These are phyloP conservation scores for Nycteola revayana DNA, from an alignment of 2,888 invertebrate species.

Conservation along the genomic window DNA sequence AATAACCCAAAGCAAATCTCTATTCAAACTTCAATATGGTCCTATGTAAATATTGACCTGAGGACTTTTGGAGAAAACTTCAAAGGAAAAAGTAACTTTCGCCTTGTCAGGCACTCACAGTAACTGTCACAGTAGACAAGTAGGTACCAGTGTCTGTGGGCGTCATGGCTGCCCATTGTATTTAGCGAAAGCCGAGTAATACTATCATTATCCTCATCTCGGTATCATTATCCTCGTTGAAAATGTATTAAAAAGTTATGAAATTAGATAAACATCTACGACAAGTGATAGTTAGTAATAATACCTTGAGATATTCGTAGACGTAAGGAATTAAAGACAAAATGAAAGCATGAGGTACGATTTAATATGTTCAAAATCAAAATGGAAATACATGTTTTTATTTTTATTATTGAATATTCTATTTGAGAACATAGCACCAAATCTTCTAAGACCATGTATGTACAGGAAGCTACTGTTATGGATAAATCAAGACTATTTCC, in stretches of 20 bases:
- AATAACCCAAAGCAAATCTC: conserved; percentile 1
- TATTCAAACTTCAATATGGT: not conserved
- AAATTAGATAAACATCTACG: too few species aligned
- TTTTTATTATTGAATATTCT: too few species aligned
- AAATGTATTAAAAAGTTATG: conserved; percentile 3
- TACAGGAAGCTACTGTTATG: too few species aligned
- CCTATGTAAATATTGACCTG: conserved; percentile 51
- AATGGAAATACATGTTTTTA: too few species aligned
- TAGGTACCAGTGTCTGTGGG: conserved; percentile 68
- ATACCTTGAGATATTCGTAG: too few species aligned
- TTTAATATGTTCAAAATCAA: too few species aligned
- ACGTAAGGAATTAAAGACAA: too few species aligned
- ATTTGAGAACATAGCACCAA: too few species aligned
- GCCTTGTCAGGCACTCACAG: conserved; percentile 42
- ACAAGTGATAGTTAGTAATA: too few species aligned
- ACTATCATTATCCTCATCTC: conserved; percentile 39
- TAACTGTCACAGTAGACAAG: conserved; percentile 44
- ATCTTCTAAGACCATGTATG: too few species aligned
- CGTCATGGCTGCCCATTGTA: conserved; percentile 63
- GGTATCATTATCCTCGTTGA: conserved; percentile 14
- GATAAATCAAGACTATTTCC: too few species aligned
- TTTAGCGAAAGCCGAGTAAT: conserved; percentile 66
- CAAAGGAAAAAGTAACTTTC: conserved; percentile 66
- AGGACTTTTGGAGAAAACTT: conserved; percentile 42
- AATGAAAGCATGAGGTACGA: too few species aligned